Base-by-base conservation (phyloP, 2,888 invertebrate genomes). In the Megastigmus dorsalis region DNA sequence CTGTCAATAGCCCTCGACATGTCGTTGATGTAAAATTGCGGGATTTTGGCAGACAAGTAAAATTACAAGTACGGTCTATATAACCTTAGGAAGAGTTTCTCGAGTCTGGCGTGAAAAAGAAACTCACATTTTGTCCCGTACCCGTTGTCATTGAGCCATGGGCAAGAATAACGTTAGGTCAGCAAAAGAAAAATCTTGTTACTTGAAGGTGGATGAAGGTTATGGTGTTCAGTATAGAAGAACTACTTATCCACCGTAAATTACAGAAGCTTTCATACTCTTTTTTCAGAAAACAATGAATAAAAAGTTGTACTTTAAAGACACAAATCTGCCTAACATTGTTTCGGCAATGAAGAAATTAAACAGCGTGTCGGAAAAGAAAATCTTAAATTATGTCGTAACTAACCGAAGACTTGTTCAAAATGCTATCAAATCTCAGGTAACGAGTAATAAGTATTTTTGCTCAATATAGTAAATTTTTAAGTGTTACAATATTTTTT, bases 401-500 rank as follows among this genome's bases (percentile, higher is more conserved):
- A 2, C 13, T 1, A 28, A 60, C 3, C 36, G 70, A 36, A 69
- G 28, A 38, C n/a, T 36, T 10, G 18, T 59, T 2, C 33, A 28
- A 18, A 60, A 60, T 7, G 9, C 15, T 7, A 48, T 75, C 3
- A 71, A 71, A 33, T 6, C n/a, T n/a, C 45, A 75, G 67, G 75
- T 75, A 65, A 63, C 52, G 13, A 3, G n/a, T n/a, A 50, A 36
- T 1, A 52, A 52, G 48, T n/a, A 43, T 9, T 15, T 2, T 43
- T 15, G 4, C 3, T 18, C n/a, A n/a, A 18, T 43, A 18, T 43
- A 41, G 13, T 41, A 10, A 3, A 10, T 41, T 41, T 9, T 3
- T 41, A 3, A 41, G 2, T 10, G 3, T 41, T 50, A 5, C 2
- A 50, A 6, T 26, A 26, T 50, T 1, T 48, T 48, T 20, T 48